phyloP scores from a whole-genome alignment of 2,113 vertebrate genomes.

The Opisthocomus hoazin region DNA sequence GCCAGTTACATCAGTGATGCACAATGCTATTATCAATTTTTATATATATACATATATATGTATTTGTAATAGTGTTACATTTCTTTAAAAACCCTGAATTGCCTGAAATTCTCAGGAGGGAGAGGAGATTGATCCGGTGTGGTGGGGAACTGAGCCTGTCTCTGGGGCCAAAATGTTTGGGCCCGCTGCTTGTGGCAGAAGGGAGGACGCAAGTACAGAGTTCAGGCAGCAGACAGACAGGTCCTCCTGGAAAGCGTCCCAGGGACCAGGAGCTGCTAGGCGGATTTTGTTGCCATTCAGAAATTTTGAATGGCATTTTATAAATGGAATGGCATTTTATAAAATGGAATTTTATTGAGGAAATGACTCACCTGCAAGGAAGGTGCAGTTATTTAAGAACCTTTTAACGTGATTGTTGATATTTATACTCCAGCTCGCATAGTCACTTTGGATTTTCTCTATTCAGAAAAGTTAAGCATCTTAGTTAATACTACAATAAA shows the following conservation, averaged over 20 bases:
- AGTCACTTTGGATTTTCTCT: not conserved
- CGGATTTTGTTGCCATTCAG: not conserved
- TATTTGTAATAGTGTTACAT: not conserved
- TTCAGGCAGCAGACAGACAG: not conserved
- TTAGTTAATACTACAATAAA: not conserved
- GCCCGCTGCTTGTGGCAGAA: rapidly evolving
- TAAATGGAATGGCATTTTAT: no score
- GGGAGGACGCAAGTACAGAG: not conserved
- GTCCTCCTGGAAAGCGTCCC: not conserved
- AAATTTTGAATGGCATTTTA: no score
- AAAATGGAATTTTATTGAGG: no score
- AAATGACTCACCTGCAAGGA: constrained; percentile 30
- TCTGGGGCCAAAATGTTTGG: not conserved
- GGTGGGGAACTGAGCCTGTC: not conserved
- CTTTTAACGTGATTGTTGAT: constrained; percentile 24
- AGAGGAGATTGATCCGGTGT: rapidly evolving
- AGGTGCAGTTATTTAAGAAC: not conserved
- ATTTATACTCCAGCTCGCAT: not conserved
- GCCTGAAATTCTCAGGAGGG: not conserved
- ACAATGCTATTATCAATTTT: not conserved
- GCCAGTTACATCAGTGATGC: not conserved
- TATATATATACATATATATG: rapidly evolving
- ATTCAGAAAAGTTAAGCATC: not conserved
- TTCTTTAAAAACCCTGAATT: not conserved
- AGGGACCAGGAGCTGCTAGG: not conserved